Evolutionary conservation across 2,113 vertebrate genomes (phyloP).

Genomic region (Epinephelus moara): DNA sequence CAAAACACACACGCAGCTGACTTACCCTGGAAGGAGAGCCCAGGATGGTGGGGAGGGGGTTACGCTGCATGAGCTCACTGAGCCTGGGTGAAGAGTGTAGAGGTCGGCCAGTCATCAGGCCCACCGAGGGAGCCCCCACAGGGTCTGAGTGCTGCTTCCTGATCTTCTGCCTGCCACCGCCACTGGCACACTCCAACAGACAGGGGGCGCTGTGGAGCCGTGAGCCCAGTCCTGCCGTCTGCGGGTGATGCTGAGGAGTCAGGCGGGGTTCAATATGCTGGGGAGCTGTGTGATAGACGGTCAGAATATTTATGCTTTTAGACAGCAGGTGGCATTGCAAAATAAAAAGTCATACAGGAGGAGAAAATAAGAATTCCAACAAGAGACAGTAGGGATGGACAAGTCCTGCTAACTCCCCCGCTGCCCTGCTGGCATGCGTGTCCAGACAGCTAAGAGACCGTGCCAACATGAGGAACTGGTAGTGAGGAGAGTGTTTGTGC

Average conservation of each 20-base stretch:
- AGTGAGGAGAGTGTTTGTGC: constrained; percentile 11
- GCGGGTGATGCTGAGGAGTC: constrained; percentile 74
- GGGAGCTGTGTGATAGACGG: constrained; percentile 43
- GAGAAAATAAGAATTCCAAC: not conserved
- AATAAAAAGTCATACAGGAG: constrained; percentile 12
- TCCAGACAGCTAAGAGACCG: constrained; percentile 85
- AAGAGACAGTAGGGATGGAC: constrained; percentile 7
- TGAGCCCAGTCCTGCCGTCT: constrained; percentile 86
- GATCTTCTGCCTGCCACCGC: constrained; percentile 90
- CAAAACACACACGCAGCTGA: not conserved
- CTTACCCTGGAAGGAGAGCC: constrained; percentile 94
- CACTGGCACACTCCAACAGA: constrained; percentile 88
- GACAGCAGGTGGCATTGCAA: constrained; percentile 8
- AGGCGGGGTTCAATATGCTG: constrained; percentile 64
- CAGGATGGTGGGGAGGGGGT: constrained; percentile 93
- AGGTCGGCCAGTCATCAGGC: constrained; percentile 84
- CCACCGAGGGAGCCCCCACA: constrained; percentile 75
- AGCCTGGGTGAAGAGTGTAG: constrained; percentile 93
- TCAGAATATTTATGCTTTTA: constrained; percentile 14
- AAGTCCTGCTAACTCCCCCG: not conserved
- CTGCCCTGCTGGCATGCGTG: constrained; percentile 73
- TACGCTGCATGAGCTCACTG: constrained; percentile 95
- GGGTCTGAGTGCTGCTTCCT: constrained; percentile 95
- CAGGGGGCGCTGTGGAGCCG: constrained; percentile 98
- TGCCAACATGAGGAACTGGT: constrained; percentile 78